Percentiles rank a stretch among this genome's conserved stretches.
These are phyloP conservation scores for Sylvia atricapilla DNA, from an alignment of 2,113 vertebrate genomes.

Conservation along the genomic window DNA sequence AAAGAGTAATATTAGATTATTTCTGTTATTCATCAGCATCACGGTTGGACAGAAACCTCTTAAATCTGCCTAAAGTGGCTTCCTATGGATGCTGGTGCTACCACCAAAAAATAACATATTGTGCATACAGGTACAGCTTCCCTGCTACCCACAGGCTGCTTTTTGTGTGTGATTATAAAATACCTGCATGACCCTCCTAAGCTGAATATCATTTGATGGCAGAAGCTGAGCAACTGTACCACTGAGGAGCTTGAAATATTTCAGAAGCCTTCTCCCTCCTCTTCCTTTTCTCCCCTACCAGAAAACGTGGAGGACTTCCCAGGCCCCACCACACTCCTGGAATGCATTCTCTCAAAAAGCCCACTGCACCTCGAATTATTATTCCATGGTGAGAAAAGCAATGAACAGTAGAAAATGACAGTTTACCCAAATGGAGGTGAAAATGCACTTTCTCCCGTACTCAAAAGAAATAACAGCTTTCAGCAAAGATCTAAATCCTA, in stretches of 20 bases:
- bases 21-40: slow-evolving; percentile 45
- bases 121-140: not conserved
- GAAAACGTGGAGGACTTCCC: not conserved
- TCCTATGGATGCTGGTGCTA: not conserved
- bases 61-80: slow-evolving; percentile 43
- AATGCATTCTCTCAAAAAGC: slow-evolving; percentile 47
- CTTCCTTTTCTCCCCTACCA: slow-evolving; percentile 11
- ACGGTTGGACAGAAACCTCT: slow-evolving; percentile 32
- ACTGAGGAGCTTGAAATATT: slow-evolving; percentile 29
- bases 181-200: slow-evolving; percentile 36
- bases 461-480: slow-evolving; percentile 64
- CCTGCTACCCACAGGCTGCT: slow-evolving; percentile 28
- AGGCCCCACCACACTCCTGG: not conserved
- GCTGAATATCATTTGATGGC: slow-evolving; percentile 42
- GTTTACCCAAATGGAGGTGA: slow-evolving; percentile 56
- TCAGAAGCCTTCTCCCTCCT: slow-evolving; percentile 35
- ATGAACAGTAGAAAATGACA: slow-evolving; percentile 47
- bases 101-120: slow-evolving; percentile 46
- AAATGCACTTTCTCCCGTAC: slow-evolving; percentile 52
- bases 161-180: slow-evolving; percentile 30
- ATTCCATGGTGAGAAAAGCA: slow-evolving; percentile 52
- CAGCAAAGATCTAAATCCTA: slow-evolving; percentile 59
- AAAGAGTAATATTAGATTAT: slow-evolving; percentile 40
- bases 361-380: slow-evolving; percentile 54
- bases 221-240: slow-evolving; percentile 32